Evolutionary conservation across 1,140 invertebrate genomes (phyloP), one percentile per base, ranked within the genome.

Genomic region (Dermatophagoides farinae): DNA sequence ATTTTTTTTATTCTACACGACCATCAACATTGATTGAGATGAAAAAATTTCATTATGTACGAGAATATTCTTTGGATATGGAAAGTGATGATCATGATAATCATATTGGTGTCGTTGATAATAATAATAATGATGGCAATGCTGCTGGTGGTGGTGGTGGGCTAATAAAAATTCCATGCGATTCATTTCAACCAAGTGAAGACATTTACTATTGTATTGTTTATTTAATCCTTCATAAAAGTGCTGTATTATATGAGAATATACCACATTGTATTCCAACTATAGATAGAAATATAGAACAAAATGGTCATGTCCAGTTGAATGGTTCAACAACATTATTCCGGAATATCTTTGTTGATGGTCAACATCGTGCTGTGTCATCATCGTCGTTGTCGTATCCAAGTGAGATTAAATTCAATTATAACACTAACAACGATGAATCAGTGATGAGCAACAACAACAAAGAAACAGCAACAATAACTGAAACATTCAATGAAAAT

Each of bases 1-100:
- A 44, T 38, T 23, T 25, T 44, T 23, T 4, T 14, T 23, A 39
- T 55, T 37, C 53, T 10, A 12, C 12, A 50, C 1, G 53, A 40
- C 53, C 53, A 12, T 55, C 53, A 40, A 55, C 25, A 23, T 44
- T 55, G 53, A 55, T 55, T 23, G 53, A 55, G 14, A 14, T 55
- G 10, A 16, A 23, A 44, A 14, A 55, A 25, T 23, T 55, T 20
- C 12, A 55, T 18, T 55, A 55, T 25, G 53, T 55, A 11, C 53
- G 53, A n/a, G 53, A 55, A 23, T 55, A 55, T 44, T 11, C n/a
- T 14, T 23, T 55, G 23, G 10, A 14, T 12, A 14, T 38, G 47
- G 20, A 50, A 5, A 50, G n/a, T 50, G 4, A 50, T 31, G 8
- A 31, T 31, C 31, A 31, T 31, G 31, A 31, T 31, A 31, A 31